Evolutionary conservation across 2,797 vertebrate genomes (phyloP).

Genomic region (Miichthys miiuy): DNA sequence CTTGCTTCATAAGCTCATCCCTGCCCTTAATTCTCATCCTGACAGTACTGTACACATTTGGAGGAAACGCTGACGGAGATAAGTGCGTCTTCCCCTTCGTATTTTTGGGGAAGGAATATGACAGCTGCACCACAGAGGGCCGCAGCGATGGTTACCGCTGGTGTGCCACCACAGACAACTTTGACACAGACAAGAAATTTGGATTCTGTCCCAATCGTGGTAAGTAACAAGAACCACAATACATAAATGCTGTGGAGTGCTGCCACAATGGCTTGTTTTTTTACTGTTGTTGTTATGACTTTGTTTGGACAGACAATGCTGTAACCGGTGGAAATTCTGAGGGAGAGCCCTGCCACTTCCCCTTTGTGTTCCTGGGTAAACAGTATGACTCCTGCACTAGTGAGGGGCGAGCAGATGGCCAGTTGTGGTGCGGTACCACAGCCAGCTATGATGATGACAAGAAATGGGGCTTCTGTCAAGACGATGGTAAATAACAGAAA

Average conservation of each 20-base stretch:
- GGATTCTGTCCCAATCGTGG: constrained; percentile 95
- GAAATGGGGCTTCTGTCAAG: constrained; percentile 96
- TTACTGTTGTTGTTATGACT: constrained; percentile 49
- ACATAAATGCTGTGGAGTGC: not conserved
- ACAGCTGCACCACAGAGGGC: constrained; percentile 91
- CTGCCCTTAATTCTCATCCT: constrained; percentile 10
- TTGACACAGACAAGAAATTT: constrained; percentile 89
- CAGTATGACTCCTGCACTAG: constrained; percentile 90
- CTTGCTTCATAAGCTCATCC: not conserved
- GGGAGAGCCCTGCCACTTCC: constrained; percentile 93
- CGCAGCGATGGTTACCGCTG: constrained; percentile 92
- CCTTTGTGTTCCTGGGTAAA: constrained; percentile 90
- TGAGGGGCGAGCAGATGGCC: constrained; percentile 91
- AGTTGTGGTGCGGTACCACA: constrained; percentile 95
- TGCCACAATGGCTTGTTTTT: constrained; percentile 35
- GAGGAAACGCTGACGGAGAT: constrained; percentile 87
- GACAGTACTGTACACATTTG: constrained; percentile 91
- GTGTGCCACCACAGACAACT: constrained; percentile 93
- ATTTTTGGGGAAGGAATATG: constrained; percentile 88
- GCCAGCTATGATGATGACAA: constrained; percentile 88
- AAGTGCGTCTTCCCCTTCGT: constrained; percentile 92
- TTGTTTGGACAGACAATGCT: constrained; percentile 83
- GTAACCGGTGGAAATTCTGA: constrained; percentile 93
- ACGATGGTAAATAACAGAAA: constrained; percentile 84
- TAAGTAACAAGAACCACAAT: constrained; percentile 69